These are phyloP conservation scores for Nephrotoma appendiculata DNA, from an alignment of 2,888 invertebrate species.

Conservation along the genomic window DNA sequence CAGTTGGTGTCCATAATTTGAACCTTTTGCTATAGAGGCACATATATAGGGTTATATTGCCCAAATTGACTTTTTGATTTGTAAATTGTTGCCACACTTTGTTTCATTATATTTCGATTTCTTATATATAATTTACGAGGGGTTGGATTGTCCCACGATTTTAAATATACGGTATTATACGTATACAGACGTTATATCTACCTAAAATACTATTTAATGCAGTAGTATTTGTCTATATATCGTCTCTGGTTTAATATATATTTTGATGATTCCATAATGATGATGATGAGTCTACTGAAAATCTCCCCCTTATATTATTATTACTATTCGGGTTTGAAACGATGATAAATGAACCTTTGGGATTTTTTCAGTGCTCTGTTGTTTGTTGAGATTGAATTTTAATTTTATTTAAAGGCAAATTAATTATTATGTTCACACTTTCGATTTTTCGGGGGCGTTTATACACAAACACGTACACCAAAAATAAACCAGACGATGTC, in stretches of 20 bases:
- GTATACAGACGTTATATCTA: background rate
- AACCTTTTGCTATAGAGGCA: background rate
- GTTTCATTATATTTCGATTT: background rate
- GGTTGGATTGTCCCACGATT: background rate
- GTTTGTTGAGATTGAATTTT: background rate
- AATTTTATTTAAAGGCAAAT: background rate
- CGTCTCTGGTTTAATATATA: background rate
- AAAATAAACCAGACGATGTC: background rate
- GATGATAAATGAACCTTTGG: background rate
- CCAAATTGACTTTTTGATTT: conserved; percentile 2
- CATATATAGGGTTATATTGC: background rate
- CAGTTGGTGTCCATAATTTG: background rate
- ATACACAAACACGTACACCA: background rate
- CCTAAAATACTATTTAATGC: background rate
- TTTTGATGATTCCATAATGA: background rate
- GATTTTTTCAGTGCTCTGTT: background rate
- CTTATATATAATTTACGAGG: background rate
- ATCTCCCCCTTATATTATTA: background rate
- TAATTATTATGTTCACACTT: background rate
- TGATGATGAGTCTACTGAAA: background rate
- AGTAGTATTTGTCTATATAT: background rate
- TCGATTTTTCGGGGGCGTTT: background rate
- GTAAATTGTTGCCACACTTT: conserved; percentile 4
- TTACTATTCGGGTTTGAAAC: background rate
- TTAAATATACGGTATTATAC: background rate